Evolutionary conservation across 2,113 vertebrate species (phyloP).

Genomic region (Nyctereutes procyonoides): DNA sequence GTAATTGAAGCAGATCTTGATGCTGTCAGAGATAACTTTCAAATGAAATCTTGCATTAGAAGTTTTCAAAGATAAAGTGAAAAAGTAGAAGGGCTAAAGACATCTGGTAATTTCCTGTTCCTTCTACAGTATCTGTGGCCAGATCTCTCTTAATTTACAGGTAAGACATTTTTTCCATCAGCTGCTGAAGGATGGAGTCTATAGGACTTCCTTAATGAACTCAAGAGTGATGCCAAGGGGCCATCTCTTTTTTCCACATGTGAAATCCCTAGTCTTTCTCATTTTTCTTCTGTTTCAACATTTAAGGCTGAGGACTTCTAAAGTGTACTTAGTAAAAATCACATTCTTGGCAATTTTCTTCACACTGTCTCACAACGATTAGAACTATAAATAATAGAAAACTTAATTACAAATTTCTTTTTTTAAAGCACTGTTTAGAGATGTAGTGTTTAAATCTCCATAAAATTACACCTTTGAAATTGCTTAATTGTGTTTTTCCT

Average conservation of each 20-base stretch:
- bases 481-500: slow-evolving; percentile 70
- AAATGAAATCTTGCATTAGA: neutral
- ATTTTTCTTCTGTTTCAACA: neutral
- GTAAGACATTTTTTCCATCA: neutral
- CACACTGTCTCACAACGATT: slow-evolving; percentile 61
- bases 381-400: slow-evolving; percentile 74
- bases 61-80: neutral
- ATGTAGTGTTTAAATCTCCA: slow-evolving; percentile 66
- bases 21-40: neutral
- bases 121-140: neutral
- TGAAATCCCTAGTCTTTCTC: neutral
- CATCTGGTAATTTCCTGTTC: neutral
- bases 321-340: slow-evolving; percentile 56
- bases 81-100: slow-evolving; percentile 42
- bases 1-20: neutral
- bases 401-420: slow-evolving; percentile 67
- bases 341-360: slow-evolving; percentile 51
- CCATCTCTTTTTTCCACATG: neutral
- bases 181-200: neutral
- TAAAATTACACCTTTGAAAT: slow-evolving; percentile 76
- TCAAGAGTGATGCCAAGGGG: neutral
- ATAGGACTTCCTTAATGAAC: neutral
- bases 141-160: neutral
- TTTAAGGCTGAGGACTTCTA: slow-evolving; percentile 30
- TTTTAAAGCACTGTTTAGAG: slow-evolving; percentile 45